Evolutionary conservation across 2,797 vertebrate species (phyloP).

Genomic region (Myotis vivesi): DNA sequence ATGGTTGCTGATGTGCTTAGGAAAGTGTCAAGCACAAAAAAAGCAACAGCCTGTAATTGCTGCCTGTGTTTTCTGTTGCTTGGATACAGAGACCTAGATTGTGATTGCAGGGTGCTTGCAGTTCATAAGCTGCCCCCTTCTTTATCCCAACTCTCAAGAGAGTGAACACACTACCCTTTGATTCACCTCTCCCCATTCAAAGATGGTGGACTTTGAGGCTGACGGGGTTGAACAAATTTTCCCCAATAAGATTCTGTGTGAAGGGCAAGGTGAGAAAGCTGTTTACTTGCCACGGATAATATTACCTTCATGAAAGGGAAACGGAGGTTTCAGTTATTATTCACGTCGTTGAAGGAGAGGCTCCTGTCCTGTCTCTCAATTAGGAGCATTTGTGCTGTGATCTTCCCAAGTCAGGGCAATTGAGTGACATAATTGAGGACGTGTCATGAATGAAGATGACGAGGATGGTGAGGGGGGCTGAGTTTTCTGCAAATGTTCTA

Average conservation of each 20-base stretch:
- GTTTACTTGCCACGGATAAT: background rate
- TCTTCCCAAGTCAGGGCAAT: background rate
- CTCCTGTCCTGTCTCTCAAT: background rate
- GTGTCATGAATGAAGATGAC: background rate
- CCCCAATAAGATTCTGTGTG: background rate
- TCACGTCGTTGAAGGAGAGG: background rate
- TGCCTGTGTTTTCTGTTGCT: constrained; percentile 46
- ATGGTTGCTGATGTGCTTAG: constrained; percentile 10
- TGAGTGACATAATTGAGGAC: background rate
- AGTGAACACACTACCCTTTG: background rate
- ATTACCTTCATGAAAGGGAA: background rate
- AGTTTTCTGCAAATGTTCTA: background rate
- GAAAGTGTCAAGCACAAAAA: background rate
- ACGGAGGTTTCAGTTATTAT: background rate
- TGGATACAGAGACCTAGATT: background rate
- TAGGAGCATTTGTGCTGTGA: background rate
- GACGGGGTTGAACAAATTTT: constrained; percentile 12
- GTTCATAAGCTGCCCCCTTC: background rate
- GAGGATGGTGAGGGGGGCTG: background rate
- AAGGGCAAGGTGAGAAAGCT: background rate
- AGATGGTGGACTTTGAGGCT: background rate
- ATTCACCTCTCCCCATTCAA: constrained; percentile 3
- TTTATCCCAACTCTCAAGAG: background rate
- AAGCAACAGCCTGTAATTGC: constrained; percentile 39
- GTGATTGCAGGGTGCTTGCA: background rate